Conservation (phyloP, 2,888 invertebrate species). For the Athetis lepigone region DNA sequence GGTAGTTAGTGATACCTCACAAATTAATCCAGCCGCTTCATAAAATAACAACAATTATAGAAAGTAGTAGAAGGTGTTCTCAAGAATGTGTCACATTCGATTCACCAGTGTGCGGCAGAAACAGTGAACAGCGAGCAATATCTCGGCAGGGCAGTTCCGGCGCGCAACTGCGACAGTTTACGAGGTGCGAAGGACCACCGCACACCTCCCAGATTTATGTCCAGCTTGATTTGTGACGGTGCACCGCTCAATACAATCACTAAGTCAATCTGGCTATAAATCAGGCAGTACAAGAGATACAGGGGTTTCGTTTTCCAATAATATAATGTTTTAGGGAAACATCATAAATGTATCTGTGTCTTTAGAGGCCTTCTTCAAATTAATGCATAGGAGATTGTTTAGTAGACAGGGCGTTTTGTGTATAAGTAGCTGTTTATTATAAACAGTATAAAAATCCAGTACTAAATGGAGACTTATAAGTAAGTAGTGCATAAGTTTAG, state of each 20-base stretch:
- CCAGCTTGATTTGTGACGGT: conserved; percentile 51
- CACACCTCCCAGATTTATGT: conserved; percentile 53
- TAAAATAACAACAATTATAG: neutral
- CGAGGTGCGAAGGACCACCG: conserved; percentile 50
- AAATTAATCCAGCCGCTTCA: neutral
- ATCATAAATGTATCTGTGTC: neutral
- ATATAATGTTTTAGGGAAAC: conserved; percentile 2
- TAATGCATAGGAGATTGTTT: neutral
- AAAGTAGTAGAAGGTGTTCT: too few species aligned
- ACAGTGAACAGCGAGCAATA: conserved; percentile 15
- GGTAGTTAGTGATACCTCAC: neutral
- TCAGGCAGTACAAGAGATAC: conserved; percentile 19
- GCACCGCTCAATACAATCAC: conserved; percentile 55
- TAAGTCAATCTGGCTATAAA: conserved; percentile 51
- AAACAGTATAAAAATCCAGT: too few species aligned
- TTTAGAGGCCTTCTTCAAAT: neutral
- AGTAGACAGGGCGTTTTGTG: neutral
- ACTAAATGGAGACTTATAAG: too few species aligned
- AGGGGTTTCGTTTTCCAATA: conserved; percentile 27
- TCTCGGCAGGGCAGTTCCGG: conserved; percentile 32
- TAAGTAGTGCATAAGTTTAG: too few species aligned
- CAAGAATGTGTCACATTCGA: neutral
- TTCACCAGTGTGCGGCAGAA: neutral
- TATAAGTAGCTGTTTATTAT: neutral
- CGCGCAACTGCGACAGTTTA: conserved; percentile 42